Evolutionary conservation across 2,888 invertebrate species (phyloP).

Genomic region (Synergus itoensis): DNA sequence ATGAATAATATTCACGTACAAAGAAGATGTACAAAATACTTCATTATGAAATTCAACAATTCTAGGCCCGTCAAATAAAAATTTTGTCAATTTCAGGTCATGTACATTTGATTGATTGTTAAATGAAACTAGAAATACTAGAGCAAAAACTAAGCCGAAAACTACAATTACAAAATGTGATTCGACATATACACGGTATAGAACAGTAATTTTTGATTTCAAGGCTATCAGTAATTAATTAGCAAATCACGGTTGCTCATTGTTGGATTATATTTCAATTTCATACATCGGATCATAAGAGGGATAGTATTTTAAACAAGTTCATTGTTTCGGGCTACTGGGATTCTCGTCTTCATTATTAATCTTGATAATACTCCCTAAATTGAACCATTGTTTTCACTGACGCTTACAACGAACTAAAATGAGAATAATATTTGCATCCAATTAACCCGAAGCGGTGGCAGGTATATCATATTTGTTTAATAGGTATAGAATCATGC

Average conservation of each 20-base stretch:
- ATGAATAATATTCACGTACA: no score
- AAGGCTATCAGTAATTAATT: not conserved
- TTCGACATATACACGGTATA: no score
- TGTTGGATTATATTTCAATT: not conserved
- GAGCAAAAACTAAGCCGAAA: no score
- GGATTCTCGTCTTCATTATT: not conserved
- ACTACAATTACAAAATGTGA: no score
- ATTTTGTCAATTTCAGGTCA: no score
- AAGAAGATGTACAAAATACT: no score
- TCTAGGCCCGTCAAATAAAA: no score
- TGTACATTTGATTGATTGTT: no score
- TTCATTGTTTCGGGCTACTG: not conserved
- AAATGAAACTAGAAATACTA: no score
- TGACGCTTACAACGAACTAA: not conserved
- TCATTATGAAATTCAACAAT: no score
- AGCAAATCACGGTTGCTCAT: not conserved
- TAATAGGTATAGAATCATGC: slow-evolving; percentile 26
- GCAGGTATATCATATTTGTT: slow-evolving; percentile 43
- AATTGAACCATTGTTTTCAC: slow-evolving; percentile 49
- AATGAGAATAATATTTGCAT: slow-evolving; percentile 60
- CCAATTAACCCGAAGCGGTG: slow-evolving; percentile 50
- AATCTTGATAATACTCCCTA: slow-evolving; percentile 36
- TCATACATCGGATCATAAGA: not conserved
- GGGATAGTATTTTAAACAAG: not conserved
- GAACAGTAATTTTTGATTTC: no score